A percentile compares a stretch with the other conserved stretches of the same genome.
Evolutionary conservation across 92 coral and sea anemone genomes (phyloP).

Genomic region (Phenganax stokvisi): DNA sequence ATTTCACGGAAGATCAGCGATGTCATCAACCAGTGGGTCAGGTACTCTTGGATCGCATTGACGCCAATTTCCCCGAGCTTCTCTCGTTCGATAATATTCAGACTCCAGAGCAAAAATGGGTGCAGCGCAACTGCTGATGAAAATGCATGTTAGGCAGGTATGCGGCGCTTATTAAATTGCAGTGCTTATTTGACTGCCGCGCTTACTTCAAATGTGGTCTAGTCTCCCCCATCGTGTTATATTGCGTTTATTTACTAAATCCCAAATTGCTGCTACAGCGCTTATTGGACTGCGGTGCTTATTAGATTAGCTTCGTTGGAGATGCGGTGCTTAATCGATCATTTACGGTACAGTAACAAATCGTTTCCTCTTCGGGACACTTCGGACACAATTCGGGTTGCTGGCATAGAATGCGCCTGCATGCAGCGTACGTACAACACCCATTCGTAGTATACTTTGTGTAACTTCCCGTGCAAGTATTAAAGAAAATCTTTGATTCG

Average conservation of each 20-base stretch:
- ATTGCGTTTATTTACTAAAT: no score
- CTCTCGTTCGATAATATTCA: constrained; percentile 26
- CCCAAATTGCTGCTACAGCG: no score
- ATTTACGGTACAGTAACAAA: not conserved
- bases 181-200: not conserved
- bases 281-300: no score
- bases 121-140: not conserved
- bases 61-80: constrained; percentile 29
- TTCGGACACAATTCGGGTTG: not conserved
- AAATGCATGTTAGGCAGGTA: not conserved
- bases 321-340: no score
- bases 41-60: constrained; percentile 22
- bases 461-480: not conserved
- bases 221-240: no score
- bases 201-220: no score
- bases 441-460: not conserved
- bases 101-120: not conserved
- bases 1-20: constrained; percentile 18
- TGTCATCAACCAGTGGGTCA: not conserved
- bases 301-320: no score
- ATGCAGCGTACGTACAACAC: not conserved
- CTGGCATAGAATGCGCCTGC: not conserved
- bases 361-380: not conserved
- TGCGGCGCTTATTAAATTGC: not conserved
- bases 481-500: not conserved